These are phyloP conservation scores for Cydia splendana DNA, from an alignment of 1,140 invertebrate species.

Conservation along the genomic window DNA sequence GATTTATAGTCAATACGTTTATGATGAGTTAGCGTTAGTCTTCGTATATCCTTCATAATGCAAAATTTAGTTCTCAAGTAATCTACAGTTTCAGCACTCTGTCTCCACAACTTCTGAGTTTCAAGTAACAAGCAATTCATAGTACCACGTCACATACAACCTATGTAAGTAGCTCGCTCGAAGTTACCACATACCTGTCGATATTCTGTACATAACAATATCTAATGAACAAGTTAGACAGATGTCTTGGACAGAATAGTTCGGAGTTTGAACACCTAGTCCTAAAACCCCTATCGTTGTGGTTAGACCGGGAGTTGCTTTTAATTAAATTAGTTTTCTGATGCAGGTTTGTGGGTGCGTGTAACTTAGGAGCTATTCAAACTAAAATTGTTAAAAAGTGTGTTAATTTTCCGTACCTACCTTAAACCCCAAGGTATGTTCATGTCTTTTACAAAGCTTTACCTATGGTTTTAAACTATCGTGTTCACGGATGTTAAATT, in stretches of 20 bases:
- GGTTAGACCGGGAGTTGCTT: not conserved
- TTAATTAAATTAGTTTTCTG: not conserved
- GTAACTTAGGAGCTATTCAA: too few relatives aligned
- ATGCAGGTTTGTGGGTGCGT: too few relatives aligned
- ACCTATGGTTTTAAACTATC: too few relatives aligned
- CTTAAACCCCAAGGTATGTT: too few relatives aligned
- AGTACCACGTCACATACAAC: not conserved
- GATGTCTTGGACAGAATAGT: slow-evolving; percentile 16
- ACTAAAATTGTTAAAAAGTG: too few relatives aligned
- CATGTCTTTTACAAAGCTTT: too few relatives aligned
- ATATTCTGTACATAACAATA: not conserved
- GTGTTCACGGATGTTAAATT: too few relatives aligned
- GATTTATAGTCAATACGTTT: too few relatives aligned
- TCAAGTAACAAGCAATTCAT: not conserved
- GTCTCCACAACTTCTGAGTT: not conserved
- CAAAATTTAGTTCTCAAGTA: too few relatives aligned
- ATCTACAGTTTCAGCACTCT: not conserved
- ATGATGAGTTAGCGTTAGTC: too few relatives aligned
- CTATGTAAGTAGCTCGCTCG: not conserved
- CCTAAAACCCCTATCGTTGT: slow-evolving; percentile 6
- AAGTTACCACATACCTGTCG: not conserved
- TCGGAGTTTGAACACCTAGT: slow-evolving; percentile 1
- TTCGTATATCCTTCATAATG: too few relatives aligned
- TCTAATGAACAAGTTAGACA: slow-evolving; percentile 14
- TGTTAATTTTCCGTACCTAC: too few relatives aligned